Evolutionary conservation across 2,888 invertebrate species (phyloP).

Genomic region (Atrina japonica): DNA sequence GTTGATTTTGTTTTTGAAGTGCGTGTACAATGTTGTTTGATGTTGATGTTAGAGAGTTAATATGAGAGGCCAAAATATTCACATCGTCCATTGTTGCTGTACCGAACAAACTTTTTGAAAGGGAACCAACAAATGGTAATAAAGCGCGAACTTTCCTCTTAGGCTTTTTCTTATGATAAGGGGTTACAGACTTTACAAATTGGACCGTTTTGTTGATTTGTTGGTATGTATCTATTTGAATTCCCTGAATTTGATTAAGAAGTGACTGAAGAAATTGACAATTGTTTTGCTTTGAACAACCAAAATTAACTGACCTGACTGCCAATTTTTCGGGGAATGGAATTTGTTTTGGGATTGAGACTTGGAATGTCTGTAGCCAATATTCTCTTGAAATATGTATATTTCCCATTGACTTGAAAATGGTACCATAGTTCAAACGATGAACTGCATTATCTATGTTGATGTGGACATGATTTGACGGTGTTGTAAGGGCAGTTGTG

Average conservation of each 20-base stretch:
- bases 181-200: background rate
- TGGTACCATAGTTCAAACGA: slow-evolving; percentile 2
- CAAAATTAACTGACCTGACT: background rate
- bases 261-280: slow-evolving; percentile 6
- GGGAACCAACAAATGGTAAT: slow-evolving; percentile 4
- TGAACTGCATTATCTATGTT: slow-evolving; percentile 6
- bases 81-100: slow-evolving; percentile 17
- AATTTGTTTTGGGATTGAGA: background rate
- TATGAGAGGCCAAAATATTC: slow-evolving; percentile 3
- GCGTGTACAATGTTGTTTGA: background rate
- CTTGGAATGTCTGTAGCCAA: background rate
- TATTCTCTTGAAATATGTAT: slow-evolving; percentile 2
- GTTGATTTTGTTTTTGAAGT: slow-evolving; percentile 2
- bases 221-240: background rate
- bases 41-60: background rate
- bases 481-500: too few relatives aligned
- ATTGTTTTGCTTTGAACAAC: background rate
- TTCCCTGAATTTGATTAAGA: background rate
- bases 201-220: slow-evolving; percentile 3
- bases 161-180: background rate
- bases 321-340: background rate
- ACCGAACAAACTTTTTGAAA: slow-evolving; percentile 11
- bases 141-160: background rate
- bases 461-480: background rate
- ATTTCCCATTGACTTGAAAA: slow-evolving; percentile 10